phyloP scores from a whole-genome alignment of 2,888 invertebrate genomes.

The Trissolcus japonicus region DNA sequence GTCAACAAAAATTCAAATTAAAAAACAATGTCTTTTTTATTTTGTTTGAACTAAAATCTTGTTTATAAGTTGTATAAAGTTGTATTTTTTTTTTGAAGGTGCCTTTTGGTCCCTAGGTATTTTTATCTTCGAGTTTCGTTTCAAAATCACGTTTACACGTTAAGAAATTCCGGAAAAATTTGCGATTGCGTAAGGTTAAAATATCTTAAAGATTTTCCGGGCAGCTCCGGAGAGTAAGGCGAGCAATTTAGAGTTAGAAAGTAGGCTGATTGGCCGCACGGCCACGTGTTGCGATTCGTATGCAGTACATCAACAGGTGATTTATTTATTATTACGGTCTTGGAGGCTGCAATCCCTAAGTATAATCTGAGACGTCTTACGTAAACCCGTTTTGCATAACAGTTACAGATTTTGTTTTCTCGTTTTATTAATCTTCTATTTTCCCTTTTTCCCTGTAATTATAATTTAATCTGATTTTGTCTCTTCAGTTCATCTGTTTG shows the following conservation, averaged over 20 bases:
- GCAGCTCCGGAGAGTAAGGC: constrained; percentile 20
- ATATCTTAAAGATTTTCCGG: constrained; percentile 39
- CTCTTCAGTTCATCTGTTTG: neutral
- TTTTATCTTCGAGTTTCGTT: too few relatives aligned
- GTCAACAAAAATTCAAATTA: too few relatives aligned
- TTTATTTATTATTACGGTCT: constrained; percentile 45
- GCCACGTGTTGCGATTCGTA: constrained; percentile 4
- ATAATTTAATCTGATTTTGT: neutral
- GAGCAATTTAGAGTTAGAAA: constrained; percentile 53
- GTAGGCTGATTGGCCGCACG: constrained; percentile 36
- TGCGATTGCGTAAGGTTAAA: constrained; percentile 29
- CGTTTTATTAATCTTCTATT: neutral
- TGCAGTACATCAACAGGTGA: constrained; percentile 36
- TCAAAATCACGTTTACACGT: too few relatives aligned
- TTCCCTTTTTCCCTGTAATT: neutral
- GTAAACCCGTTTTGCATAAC: constrained; percentile 44
- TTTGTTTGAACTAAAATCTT: too few relatives aligned
- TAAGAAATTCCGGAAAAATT: neutral
- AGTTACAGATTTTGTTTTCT: constrained; percentile 16
- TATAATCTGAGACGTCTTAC: constrained; percentile 39
- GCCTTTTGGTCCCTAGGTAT: too few relatives aligned
- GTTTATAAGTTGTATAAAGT: too few relatives aligned
- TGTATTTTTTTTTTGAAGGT: too few relatives aligned
- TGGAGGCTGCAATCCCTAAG: constrained; percentile 14
- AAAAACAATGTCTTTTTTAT: too few relatives aligned